Evolutionary conservation across 2,113 vertebrate genomes (phyloP).

Genomic region (Lipophrys pholis): DNA sequence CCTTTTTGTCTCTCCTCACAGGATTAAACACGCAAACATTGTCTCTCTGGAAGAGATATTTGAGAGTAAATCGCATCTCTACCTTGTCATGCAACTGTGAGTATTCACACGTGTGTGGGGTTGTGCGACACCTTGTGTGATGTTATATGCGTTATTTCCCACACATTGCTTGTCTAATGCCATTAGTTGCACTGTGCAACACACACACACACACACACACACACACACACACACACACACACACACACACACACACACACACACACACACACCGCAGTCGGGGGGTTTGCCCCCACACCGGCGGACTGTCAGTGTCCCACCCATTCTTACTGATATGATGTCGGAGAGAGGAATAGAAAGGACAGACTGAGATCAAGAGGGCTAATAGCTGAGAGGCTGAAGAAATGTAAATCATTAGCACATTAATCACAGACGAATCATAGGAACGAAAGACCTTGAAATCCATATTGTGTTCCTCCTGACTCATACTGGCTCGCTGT

Average conservation of each 20-base stretch:
- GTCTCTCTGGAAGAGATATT: conserved; percentile 98
- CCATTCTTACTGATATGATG: conserved; percentile 63
- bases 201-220: conserved; percentile 10
- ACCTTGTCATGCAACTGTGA: conserved; percentile 99
- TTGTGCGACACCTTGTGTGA: conserved; percentile 19
- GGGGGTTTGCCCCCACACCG: conserved; percentile 73
- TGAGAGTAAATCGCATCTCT: conserved; percentile 95
- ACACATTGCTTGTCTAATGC: conserved; percentile 51
- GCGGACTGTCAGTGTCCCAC: conserved; percentile 66
- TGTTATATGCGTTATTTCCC: conserved; percentile 40
- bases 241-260: neutral
- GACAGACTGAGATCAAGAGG: conserved; percentile 27
- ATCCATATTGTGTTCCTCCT: neutral
- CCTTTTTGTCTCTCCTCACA: conserved; percentile 65
- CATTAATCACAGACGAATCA: conserved; percentile 42
- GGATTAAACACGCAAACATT: conserved; percentile 97
- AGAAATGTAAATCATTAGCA: conserved; percentile 35
- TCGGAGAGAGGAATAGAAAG: conserved; percentile 47
- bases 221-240: conserved; percentile 26
- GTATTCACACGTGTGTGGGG: conserved; percentile 72
- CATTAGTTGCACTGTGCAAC: conserved; percentile 67
- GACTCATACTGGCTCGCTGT: neutral
- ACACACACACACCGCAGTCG: conserved; percentile 26
- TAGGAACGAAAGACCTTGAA: conserved; percentile 3
- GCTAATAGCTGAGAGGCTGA: conserved; percentile 9